These are phyloP conservation scores for Horisme vitalbata DNA, from an alignment of 2,888 invertebrate genomes.

Conservation along the genomic window DNA sequence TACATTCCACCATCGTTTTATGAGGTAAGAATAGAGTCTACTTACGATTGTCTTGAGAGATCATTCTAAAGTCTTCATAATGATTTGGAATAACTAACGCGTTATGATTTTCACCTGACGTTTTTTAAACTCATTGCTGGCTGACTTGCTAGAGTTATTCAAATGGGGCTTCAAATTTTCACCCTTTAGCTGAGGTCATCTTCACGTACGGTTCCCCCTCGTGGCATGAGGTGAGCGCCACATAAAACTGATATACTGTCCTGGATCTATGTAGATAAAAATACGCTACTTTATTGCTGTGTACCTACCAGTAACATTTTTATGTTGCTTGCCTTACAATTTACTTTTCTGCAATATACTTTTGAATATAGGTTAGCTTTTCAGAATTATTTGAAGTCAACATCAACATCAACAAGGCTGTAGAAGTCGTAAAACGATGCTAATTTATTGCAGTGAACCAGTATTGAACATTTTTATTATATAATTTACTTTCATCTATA, in stretches of 20 bases:
- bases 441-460: too few relatives aligned
- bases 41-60: not conserved
- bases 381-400: too few relatives aligned
- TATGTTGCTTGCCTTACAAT: slow-evolving; percentile 6
- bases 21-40: slow-evolving; percentile 85
- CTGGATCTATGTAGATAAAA: slow-evolving; percentile 15
- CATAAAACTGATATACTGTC: slow-evolving; percentile 27
- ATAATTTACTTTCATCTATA: too few relatives aligned
- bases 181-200: slow-evolving; percentile 97
- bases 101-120: too few relatives aligned
- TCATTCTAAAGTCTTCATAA: too few relatives aligned
- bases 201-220: slow-evolving; percentile 96
- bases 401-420: too few relatives aligned
- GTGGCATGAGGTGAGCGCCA: slow-evolving; percentile 89
- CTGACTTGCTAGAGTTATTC: too few relatives aligned
- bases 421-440: too few relatives aligned
- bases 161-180: too few relatives aligned
- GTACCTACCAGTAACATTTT: slow-evolving; percentile 4
- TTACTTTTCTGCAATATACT: slow-evolving; percentile 1
- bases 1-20: slow-evolving; percentile 97
- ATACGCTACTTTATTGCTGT: slow-evolving; percentile 11
- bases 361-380: not conserved
- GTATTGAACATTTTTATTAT: too few relatives aligned
- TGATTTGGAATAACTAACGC: too few relatives aligned
- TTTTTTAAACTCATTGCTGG: too few relatives aligned